These are phyloP conservation scores for Lemur catta DNA, from an alignment of 2,797 vertebrate species.

Conservation along the genomic window DNA sequence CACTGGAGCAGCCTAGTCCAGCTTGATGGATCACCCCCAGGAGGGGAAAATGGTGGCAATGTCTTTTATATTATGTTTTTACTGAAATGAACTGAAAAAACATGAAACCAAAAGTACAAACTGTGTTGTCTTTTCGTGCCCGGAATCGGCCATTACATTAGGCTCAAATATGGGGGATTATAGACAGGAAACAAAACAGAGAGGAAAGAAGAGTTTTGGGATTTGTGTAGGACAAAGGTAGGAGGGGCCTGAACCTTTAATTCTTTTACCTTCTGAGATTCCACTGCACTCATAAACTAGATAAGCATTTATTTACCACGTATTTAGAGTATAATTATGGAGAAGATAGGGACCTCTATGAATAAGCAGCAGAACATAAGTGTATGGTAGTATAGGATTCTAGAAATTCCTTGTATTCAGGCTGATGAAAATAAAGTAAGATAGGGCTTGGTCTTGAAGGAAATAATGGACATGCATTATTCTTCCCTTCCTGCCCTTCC, in stretches of 20 bases:
- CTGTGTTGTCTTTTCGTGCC: slow-evolving; percentile 74
- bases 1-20: slow-evolving; percentile 34
- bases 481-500: slow-evolving; percentile 51
- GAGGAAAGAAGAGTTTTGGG: neutral
- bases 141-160: slow-evolving; percentile 20
- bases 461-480: slow-evolving; percentile 49
- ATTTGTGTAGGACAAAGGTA: neutral
- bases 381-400: neutral
- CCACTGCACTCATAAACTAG: slow-evolving; percentile 9
- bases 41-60: slow-evolving; percentile 71
- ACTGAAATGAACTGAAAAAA: slow-evolving; percentile 77
- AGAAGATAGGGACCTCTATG: neutral
- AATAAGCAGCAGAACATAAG: neutral
- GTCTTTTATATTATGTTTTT: slow-evolving; percentile 79
- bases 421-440: neutral
- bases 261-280: neutral
- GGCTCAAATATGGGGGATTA: neutral
- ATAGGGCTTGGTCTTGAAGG: neutral
- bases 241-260: neutral
- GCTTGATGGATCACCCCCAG: slow-evolving; percentile 61
- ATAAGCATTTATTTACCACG: neutral
- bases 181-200: neutral
- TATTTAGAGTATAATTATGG: neutral
- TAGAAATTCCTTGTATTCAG: slow-evolving; percentile 9
- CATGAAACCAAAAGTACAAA: slow-evolving; percentile 61